Base-by-base conservation (phyloP, 2,797 vertebrate species). In the Avahi laniger region DNA sequence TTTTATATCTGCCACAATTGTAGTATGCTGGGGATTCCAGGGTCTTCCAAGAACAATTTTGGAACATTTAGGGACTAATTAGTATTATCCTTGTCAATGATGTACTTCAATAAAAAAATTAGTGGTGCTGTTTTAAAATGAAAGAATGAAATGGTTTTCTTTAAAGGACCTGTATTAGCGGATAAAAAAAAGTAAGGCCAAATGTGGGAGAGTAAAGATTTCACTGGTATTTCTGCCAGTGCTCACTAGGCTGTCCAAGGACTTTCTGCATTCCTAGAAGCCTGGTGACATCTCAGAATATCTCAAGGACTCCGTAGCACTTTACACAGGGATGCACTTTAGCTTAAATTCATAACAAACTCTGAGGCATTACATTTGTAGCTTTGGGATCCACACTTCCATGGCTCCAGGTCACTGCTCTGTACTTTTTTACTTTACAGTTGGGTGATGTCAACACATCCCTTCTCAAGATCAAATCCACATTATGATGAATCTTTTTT, bases 21-120 rank as follows among this genome's bases (percentile, higher is more conserved):
- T 81, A 80, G 22, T 83, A 20, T 88, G 9, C 28, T 76, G 28
- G 38, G 20, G 15, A 30, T 90, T 33, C 54, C 22, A 89, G 81
- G 28, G 26, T 72, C 89, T 95, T 92, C 75, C 5, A 86, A 72
- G 41, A 72, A 80, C 14, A 63, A 50, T 76, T 96, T 78, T 94
- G 57, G n/a, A 82, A 61, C 26, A 83, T 87, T 72, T 90, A 57
- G 17, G 59, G 28, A 78, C 17, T 87, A 85, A 76, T 6, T 81
- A 57, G 4, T 94, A 80, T 59, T 75, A 41, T 95, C 90, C 22
- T 90, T 93, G 67, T 78, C 17, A 61, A 11, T 57, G 35, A 76
- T 65, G 8, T n/a, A 72, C 3, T 87, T 84, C 33, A 87, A 33
- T 63, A 63, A 89, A 95, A 88, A 88, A 91, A 82, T 52, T 70